Base-by-base conservation (phyloP, 2,797 vertebrate species). In the Platalea minor region DNA sequence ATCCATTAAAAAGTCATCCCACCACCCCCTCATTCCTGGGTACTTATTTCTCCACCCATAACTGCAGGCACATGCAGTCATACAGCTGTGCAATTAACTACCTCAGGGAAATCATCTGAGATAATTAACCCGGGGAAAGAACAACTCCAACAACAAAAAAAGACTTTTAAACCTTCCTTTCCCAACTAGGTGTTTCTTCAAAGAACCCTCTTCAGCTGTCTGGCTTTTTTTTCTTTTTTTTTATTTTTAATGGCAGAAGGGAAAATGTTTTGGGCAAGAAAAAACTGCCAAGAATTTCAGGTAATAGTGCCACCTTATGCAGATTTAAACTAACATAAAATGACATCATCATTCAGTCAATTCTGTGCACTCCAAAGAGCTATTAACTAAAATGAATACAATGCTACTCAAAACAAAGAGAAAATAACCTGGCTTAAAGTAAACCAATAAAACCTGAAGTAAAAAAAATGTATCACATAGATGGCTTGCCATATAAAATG, bases 31-130 rank as follows among this genome's bases (percentile, higher is more conserved):
- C 73, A 79, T 87, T 96, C 70, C 39, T 48, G 11, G 4, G 8
- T 48, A 63, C 41, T 87, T 95, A 41, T 85, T 95, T 85, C 89
- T 85, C 84, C 89, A 93, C 77, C 89, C 48, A 20, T 73, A 70
- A 64, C 77, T 70, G 16, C 80, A 93, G 70, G 31, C 46, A 87
- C 39, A 93, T 69, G 73, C 67, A 79, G 65, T 76, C 77, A 76
- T 70, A 51, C 0, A 80, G 50, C 43, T 3, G 2, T 67, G 70
- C 43, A 79, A 73, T 48, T 70, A 89, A 70, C 39, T 79, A 48
- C 63, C 59, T 92, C 23, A 33, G 35, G 63, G 60, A 93, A 91
- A 17, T 77, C 6, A 73, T 74, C 35, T 63, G 29, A 61, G 57
- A 37, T 20, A 54, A 60, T 81, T 87, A 82, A 92, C 24, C 39